Evolutionary conservation across 1,140 invertebrate genomes (phyloP), one percentile per base, ranked within the genome.

Genomic region (Maconellicoccus hirsutus): DNA sequence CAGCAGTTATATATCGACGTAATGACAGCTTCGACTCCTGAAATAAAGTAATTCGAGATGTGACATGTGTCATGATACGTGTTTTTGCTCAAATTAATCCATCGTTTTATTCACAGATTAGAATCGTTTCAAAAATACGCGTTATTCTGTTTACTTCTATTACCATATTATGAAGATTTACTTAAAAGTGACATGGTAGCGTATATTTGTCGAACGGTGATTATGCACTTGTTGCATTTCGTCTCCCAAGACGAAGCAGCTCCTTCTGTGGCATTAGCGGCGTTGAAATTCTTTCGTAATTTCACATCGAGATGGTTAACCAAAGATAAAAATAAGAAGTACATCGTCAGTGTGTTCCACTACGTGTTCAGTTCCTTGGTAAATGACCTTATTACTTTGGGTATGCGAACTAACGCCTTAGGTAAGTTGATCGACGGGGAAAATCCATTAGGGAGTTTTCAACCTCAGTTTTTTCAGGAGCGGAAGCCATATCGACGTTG

Each of bases 31-130:
- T 66, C 61, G 25, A 66, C 61, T 1, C 25, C 61, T 16, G 61
- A 66, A 66, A 66, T 66, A 23, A 66, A 25, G 61, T 66, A 66
- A 61, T 61, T 61, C 59, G 7, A 61, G 7, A 61, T n/a, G n/a
- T n/a, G n/a, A n/a, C n/a, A n/a, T n/a, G n/a, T n/a, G n/a, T n/a
- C n/a, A n/a, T n/a, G n/a, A 42, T 42, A 42, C 39, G 39, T 42
- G 8, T 42, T n/a, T n/a, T n/a, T n/a, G n/a, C n/a, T n/a, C n/a
- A n/a, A n/a, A n/a, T n/a, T n/a, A n/a, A n/a, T 66, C 19, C 52
- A 7, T 59, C 21, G 16, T 16, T 66, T 8, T 61, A 10, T 61
- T 61, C n/a, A 22, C 21, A 66, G 61, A 26, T 66, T 66, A 23
- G 25, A 26, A 25, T 23, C 61, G 61, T 66, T 66, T 26, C 61